phyloP scores from a whole-genome alignment of 2,888 invertebrate genomes.

The Cyaniris semiargus region DNA sequence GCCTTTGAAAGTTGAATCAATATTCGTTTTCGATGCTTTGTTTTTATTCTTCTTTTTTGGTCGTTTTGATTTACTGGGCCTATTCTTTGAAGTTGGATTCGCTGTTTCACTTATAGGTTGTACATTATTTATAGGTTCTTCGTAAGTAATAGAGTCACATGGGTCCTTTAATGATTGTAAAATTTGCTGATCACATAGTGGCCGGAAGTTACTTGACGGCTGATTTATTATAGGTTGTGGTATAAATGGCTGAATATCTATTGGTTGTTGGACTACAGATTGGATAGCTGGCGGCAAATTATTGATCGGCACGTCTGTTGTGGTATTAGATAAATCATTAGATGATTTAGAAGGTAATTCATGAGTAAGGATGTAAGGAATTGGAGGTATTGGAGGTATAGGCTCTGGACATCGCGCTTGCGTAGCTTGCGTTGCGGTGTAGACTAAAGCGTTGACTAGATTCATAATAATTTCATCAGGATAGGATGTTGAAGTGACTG shows the following conservation, averaged over 20 bases:
- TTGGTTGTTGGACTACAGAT: not conserved
- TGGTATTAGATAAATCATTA: not conserved
- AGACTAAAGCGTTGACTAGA: constrained; percentile 61
- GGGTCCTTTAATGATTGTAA: not conserved
- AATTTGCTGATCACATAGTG: not conserved
- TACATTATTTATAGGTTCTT: not conserved
- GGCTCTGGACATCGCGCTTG: constrained; percentile 36
- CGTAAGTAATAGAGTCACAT: not conserved
- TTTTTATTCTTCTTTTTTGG: constrained; percentile 14
- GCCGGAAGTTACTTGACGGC: not conserved
- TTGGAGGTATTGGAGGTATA: constrained; percentile 19
- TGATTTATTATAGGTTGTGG: not conserved
- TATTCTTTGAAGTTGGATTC: not conserved
- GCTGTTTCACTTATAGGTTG: not conserved
- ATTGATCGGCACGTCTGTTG: not conserved
- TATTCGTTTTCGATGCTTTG: not conserved
- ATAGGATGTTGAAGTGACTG: constrained; percentile 12
- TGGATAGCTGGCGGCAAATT: not conserved
- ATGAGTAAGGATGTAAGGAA: constrained; percentile 16
- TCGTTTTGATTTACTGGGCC: not conserved
- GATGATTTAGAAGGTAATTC: constrained; percentile 16
- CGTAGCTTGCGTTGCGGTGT: constrained; percentile 50
- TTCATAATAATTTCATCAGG: constrained; percentile 61
- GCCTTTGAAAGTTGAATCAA: not conserved
- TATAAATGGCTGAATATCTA: not conserved